Evolutionary conservation across 2,888 invertebrate species (phyloP).

Genomic region (Linnaemya vulpina): DNA sequence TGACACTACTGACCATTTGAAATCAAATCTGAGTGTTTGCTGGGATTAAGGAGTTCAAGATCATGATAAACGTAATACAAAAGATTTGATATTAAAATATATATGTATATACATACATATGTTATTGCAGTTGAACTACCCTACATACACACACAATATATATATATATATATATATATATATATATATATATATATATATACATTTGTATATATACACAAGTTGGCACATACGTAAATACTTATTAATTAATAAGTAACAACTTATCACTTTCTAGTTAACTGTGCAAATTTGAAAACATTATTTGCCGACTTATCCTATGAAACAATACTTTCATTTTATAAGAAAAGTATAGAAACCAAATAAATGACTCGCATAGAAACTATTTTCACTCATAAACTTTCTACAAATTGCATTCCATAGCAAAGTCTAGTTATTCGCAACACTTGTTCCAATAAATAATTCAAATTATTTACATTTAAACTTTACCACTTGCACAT

Average conservation of each 20-base stretch:
- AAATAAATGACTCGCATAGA: neutral
- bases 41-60: neutral
- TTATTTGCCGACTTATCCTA: neutral
- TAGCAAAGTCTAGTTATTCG: neutral
- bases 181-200: neutral
- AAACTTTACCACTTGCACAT: neutral
- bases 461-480: neutral
- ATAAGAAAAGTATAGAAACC: conserved; percentile 2
- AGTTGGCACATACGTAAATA: too few species aligned
- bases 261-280: neutral
- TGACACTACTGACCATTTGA: neutral
- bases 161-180: neutral
- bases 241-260: neutral
- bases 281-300: neutral
- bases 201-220: neutral
- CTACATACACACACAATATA: neutral
- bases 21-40: neutral
- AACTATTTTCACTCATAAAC: neutral
- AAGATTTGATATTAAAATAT: neutral
- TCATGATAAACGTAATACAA: neutral
- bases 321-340: conserved; percentile 18
- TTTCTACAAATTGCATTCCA: neutral
- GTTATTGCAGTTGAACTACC: too few species aligned
- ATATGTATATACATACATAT: neutral
- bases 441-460: conserved; percentile 48